A percentile compares a stretch with the other conserved stretches of the same genome.
These are phyloP conservation scores for Anoplophora glabripennis DNA, from an alignment of 1,140 invertebrate genomes.

Conservation along the genomic window DNA sequence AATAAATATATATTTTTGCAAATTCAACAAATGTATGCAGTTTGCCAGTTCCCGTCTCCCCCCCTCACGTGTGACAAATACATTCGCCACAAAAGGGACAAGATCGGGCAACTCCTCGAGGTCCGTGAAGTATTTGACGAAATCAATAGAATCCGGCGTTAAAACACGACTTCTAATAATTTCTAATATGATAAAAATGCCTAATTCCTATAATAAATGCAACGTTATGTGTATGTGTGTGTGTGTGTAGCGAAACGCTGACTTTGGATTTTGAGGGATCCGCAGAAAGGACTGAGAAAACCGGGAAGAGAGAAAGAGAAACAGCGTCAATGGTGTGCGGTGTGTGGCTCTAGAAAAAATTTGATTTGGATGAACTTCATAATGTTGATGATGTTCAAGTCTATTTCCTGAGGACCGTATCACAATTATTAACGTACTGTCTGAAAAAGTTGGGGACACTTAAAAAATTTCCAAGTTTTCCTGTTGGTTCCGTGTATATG, in stretches of 20 bases:
- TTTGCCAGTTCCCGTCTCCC: too few species aligned
- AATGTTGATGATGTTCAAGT: conserved; percentile 39
- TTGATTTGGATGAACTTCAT: conserved; percentile 36
- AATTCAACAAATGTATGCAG: too few species aligned
- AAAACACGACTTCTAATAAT: conserved; percentile 6
- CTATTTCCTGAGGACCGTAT: conserved; percentile 47
- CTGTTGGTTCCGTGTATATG: not conserved
- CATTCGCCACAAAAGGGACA: too few species aligned
- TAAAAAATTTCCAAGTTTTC: conserved; percentile 12
- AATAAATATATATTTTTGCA: too few species aligned
- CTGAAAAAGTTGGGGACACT: conserved; percentile 22
- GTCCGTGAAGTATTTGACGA: not conserved
- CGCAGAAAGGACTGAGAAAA: not conserved
- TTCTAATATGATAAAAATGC: conserved; percentile 16
- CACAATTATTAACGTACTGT: conserved; percentile 39
- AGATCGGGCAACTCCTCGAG: not conserved
- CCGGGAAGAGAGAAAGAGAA: not conserved
- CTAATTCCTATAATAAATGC: conserved; percentile 27
- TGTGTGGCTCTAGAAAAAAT: conserved; percentile 22
- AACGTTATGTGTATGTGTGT: conserved; percentile 15
- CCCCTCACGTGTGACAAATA: too few species aligned
- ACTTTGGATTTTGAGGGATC: not conserved
- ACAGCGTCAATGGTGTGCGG: not conserved
- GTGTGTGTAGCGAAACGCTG: conserved; percentile 4
- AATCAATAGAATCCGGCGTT: not conserved